A percentile compares a stretch with the other conserved stretches of the same genome.
Evolutionary conservation across 30 jellyfish, hydroid and myxozoan genomes (phyloP).

Genomic region (Sanderia malayensis): DNA sequence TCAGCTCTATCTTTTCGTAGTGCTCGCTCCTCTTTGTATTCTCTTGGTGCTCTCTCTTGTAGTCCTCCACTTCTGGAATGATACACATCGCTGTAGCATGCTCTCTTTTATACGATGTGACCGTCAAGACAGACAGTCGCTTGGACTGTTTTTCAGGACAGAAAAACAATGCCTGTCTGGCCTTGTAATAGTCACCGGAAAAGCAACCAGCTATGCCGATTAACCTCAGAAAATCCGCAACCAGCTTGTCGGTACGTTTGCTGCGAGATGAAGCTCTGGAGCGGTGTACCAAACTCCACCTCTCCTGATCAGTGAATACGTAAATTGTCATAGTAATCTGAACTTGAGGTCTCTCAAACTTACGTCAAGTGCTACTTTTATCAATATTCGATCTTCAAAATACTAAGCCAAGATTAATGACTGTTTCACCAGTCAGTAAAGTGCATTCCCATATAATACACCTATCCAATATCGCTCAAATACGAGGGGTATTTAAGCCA

Average conservation of each 20-base stretch:
- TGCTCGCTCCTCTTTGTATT: no score
- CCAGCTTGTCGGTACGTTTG: not conserved
- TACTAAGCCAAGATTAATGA: not conserved
- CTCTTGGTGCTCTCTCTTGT: not conserved
- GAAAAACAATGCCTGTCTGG: slow-evolving; percentile 7
- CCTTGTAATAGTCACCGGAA: not conserved
- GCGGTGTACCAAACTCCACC: not conserved
- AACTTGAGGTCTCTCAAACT: not conserved
- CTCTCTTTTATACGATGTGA: not conserved
- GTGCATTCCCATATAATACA: no score
- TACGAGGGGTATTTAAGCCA: no score
- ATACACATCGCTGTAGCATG: not conserved
- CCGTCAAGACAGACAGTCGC: not conserved
- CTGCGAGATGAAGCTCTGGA: not conserved
- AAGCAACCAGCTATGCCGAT: not conserved
- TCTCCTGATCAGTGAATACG: not conserved
- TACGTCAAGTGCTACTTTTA: no score
- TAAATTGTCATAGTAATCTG: not conserved
- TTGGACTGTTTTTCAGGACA: not conserved
- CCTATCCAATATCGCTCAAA: no score
- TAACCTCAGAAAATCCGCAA: slow-evolving; percentile 1
- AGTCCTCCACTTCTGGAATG: not conserved
- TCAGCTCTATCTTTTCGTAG: no score
- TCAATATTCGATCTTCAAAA: no score
- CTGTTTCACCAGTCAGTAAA: not conserved